phyloP scores from a whole-genome alignment of 2,888 invertebrate species.

The Acronicta psi region DNA sequence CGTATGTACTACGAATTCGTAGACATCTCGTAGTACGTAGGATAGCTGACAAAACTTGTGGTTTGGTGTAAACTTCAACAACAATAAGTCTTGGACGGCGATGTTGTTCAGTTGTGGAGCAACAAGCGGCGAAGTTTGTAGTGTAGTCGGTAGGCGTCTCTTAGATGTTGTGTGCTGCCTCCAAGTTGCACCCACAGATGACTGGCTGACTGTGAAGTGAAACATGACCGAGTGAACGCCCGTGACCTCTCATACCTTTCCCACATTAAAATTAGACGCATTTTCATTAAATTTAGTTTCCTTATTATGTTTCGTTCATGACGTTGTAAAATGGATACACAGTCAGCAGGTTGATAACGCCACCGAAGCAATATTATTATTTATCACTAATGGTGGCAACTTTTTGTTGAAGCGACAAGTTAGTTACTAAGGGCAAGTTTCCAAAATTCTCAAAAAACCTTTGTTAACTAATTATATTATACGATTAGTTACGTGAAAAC shows the following conservation, averaged over 20 bases:
- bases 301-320: slow-evolving; percentile 2
- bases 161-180: slow-evolving; percentile 36
- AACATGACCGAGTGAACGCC: slow-evolving; percentile 66
- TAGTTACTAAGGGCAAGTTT: no score
- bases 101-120: slow-evolving; percentile 22
- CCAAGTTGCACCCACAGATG: slow-evolving; percentile 55
- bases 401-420: no score
- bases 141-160: slow-evolving; percentile 36
- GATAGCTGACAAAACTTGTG: slow-evolving; percentile 34
- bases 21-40: slow-evolving; percentile 34
- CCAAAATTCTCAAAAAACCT: no score
- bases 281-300: slow-evolving; percentile 26
- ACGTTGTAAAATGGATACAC: no score
- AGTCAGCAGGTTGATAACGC: no score
- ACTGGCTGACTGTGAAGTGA: slow-evolving; percentile 64
- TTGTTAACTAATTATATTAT: no score
- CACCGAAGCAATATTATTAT: no score
- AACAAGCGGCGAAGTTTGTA: slow-evolving; percentile 31
- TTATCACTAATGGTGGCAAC: no score
- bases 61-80: slow-evolving; percentile 37
- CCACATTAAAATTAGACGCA: slow-evolving; percentile 50
- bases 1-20: slow-evolving; percentile 26
- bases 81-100: slow-evolving; percentile 23
- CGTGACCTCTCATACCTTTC: slow-evolving; percentile 69
- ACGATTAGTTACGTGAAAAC: no score